Conservation (phyloP, 2,797 vertebrate genomes). For the Danio aesculapii region DNA sequence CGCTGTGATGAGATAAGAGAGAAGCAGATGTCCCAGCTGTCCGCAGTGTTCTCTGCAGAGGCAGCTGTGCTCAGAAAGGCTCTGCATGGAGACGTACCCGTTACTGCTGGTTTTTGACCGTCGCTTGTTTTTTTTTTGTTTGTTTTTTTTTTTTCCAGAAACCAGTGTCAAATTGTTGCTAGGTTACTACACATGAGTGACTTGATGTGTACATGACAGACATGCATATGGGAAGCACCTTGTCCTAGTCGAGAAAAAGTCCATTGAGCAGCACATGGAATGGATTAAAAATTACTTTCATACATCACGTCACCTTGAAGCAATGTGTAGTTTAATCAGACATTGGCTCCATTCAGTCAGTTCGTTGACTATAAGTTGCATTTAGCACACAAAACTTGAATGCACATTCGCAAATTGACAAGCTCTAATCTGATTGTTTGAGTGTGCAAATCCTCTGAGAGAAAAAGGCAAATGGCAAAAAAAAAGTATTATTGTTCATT, state of each 20-base stretch:
- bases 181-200: slow-evolving; percentile 45
- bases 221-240: slow-evolving; percentile 36
- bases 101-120: slow-evolving; percentile 21
- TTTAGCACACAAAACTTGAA: background rate
- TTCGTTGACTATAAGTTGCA: background rate
- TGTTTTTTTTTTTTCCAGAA: slow-evolving; percentile 11
- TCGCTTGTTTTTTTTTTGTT: slow-evolving; percentile 33
- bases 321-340: background rate
- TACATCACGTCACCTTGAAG: background rate
- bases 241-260: slow-evolving; percentile 16
- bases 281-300: background rate
- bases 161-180: slow-evolving; percentile 52
- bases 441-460: background rate
- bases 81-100: slow-evolving; percentile 23
- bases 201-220: slow-evolving; percentile 46
- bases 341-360: background rate
- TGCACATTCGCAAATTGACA: background rate
- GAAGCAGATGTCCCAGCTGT: slow-evolving; percentile 44
- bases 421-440: background rate
- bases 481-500: too few species aligned
- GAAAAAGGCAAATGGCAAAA: too few species aligned
- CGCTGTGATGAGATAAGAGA: slow-evolving; percentile 48
- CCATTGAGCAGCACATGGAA: background rate
- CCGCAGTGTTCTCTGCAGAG: slow-evolving; percentile 30
- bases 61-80: slow-evolving; percentile 23